phyloP scores from a whole-genome alignment of 2,888 invertebrate species.

The Sarcophaga caerulescens region DNA sequence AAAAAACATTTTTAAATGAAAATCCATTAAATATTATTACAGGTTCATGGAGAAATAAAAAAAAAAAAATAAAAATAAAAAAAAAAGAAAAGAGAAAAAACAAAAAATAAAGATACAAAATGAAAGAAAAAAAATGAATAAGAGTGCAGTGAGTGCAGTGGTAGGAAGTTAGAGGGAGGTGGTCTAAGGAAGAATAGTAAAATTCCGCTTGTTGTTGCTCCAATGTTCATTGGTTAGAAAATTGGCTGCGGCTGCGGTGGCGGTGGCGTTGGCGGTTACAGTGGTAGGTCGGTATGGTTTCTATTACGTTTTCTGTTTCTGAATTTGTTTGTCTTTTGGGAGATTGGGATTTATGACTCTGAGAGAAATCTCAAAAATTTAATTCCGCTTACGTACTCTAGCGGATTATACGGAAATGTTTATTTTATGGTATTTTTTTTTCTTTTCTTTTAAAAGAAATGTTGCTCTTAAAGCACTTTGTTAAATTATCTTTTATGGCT shows the following conservation, averaged over 20 bases:
- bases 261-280: neutral
- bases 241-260: constrained; percentile 23
- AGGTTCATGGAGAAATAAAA: neutral
- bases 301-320: neutral
- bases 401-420: neutral
- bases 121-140: constrained; percentile 1
- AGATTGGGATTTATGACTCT: constrained; percentile 32
- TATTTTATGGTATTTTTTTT: neutral
- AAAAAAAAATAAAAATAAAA: neutral
- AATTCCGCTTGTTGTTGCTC: too few species aligned
- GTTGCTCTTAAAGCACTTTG: neutral
- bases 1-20: neutral
- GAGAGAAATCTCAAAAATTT: constrained; percentile 35
- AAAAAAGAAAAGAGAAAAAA: neutral
- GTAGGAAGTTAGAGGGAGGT: neutral
- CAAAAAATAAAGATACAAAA: neutral
- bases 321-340: constrained; percentile 46
- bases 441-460: neutral
- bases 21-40: constrained; percentile 11
- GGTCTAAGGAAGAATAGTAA: too few species aligned
- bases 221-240: constrained; percentile 28
- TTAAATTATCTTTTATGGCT: neutral
- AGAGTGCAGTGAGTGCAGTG: neutral
- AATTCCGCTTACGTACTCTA: constrained; percentile 27
- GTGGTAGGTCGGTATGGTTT: neutral